phyloP scores from a whole-genome alignment of 2,113 vertebrate genomes.

The Poecilia latipinna region DNA sequence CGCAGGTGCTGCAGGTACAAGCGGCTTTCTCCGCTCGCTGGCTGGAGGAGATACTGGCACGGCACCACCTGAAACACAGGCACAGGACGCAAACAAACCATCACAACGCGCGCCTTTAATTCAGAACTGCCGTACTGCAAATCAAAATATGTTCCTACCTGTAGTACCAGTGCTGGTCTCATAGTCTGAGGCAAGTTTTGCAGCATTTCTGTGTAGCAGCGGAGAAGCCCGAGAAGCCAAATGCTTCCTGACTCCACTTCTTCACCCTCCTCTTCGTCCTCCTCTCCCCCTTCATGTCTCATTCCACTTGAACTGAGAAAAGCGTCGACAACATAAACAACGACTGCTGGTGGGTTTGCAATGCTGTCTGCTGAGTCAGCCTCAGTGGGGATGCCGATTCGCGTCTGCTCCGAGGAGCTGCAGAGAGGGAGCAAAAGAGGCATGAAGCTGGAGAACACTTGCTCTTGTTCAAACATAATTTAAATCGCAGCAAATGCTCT shows the following conservation, averaged over 20 bases:
- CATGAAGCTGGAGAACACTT: not conserved
- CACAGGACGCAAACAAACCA: not conserved
- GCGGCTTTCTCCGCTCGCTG: constrained; percentile 91
- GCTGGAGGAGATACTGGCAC: constrained; percentile 96
- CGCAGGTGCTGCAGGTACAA: constrained; percentile 96
- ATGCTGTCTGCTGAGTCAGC: constrained; percentile 88
- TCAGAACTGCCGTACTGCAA: not conserved
- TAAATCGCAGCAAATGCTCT: not conserved
- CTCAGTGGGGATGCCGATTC: constrained; percentile 92
- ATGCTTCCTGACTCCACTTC: constrained; percentile 88
- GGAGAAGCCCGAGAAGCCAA: constrained; percentile 92
- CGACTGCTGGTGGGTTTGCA: constrained; percentile 89
- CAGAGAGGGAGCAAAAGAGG: not conserved
- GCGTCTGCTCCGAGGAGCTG: constrained; percentile 88
- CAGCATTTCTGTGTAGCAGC: constrained; percentile 96
- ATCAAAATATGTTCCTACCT: constrained; percentile 76
- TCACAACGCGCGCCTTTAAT: not conserved
- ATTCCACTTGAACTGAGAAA: constrained; percentile 87
- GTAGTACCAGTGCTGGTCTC: constrained; percentile 91
- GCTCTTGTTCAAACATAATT: not conserved
- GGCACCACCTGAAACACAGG: constrained; percentile 87
- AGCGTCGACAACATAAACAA: constrained; percentile 96
- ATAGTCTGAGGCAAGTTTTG: constrained; percentile 90
- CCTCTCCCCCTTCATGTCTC: constrained; percentile 87
- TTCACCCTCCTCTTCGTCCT: constrained; percentile 87